Evolutionary conservation across 2,797 vertebrate genomes (phyloP).

Genomic region (Chromis chromis): DNA sequence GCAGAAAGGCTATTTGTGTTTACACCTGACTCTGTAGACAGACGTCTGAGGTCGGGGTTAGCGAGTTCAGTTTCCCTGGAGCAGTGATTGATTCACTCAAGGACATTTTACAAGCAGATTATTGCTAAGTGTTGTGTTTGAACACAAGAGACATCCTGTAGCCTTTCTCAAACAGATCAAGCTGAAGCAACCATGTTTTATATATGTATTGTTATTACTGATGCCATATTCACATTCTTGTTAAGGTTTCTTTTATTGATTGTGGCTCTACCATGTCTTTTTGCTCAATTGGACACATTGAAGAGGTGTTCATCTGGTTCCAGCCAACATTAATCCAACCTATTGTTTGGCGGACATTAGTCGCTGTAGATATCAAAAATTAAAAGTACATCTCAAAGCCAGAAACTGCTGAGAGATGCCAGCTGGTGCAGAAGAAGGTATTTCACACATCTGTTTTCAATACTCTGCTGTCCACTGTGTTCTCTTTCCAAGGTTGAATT

Average conservation of each 20-base stretch:
- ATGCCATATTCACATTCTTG: not conserved
- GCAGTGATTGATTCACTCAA: slow-evolving; percentile 13
- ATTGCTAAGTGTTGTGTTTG: slow-evolving; percentile 6
- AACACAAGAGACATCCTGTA: not conserved
- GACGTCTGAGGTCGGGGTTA: slow-evolving; percentile 30
- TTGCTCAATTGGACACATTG: slow-evolving; percentile 2
- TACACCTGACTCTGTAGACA: not conserved
- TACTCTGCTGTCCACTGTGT: slow-evolving; percentile 75
- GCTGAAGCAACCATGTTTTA: slow-evolving; percentile 11
- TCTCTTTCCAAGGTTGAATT: slow-evolving; percentile 71
- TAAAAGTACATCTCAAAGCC: slow-evolving; percentile 38
- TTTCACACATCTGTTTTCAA: slow-evolving; percentile 81
- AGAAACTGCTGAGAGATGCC: slow-evolving; percentile 64
- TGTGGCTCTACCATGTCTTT: not conserved
- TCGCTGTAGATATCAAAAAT: slow-evolving; percentile 50
- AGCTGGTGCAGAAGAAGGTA: slow-evolving; percentile 72
- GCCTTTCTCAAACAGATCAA: slow-evolving; percentile 10
- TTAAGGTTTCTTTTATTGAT: not conserved
- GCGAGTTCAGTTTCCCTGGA: not conserved
- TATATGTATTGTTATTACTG: not conserved
- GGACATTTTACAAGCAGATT: slow-evolving; percentile 34
- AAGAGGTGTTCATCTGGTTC: slow-evolving; percentile 11
- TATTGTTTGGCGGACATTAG: slow-evolving; percentile 7
- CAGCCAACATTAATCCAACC: not conserved
- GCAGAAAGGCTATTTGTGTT: slow-evolving; percentile 33